These are phyloP conservation scores for Rhizomys pruinosus DNA, from an alignment of 2,113 vertebrate species.

Conservation along the genomic window DNA sequence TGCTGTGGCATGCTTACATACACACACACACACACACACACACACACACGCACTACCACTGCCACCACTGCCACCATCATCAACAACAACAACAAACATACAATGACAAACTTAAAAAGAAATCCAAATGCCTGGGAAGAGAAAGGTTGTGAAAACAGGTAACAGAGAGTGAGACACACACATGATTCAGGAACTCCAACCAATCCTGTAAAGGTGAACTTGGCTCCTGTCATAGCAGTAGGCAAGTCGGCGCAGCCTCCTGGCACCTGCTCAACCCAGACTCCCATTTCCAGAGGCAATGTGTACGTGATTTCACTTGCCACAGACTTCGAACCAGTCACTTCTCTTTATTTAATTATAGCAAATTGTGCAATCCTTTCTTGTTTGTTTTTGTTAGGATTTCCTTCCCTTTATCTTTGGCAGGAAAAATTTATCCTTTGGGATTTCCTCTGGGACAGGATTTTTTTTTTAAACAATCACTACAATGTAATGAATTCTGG, in stretches of 20 bases:
- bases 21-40: not conserved
- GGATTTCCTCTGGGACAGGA: constrained; percentile 52
- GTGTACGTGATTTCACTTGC: constrained; percentile 30
- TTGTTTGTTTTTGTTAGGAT: constrained; percentile 35
- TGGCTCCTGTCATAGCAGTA: not conserved
- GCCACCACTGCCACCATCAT: too few species aligned
- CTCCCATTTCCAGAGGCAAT: constrained; percentile 24
- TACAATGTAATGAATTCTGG: constrained; percentile 15
- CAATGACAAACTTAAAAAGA: not conserved
- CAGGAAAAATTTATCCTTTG: constrained; percentile 56
- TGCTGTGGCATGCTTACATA: not conserved
- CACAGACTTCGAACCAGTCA: not conserved
- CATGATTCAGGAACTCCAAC: not conserved
- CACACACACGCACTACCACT: too few species aligned
- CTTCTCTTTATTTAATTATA: constrained; percentile 7
- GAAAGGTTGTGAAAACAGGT: not conserved
- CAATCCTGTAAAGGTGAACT: not conserved
- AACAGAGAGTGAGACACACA: not conserved
- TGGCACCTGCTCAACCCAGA: not conserved
- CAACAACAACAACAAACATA: too few species aligned
- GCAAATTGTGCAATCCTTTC: constrained; percentile 20
- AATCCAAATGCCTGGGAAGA: not conserved
- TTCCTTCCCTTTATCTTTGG: constrained; percentile 63
- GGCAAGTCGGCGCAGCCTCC: constrained; percentile 55
- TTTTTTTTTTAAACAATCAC: constrained; percentile 17